These are phyloP conservation scores for Adoxophyes honmai DNA, from an alignment of 1,140 invertebrate genomes.

Conservation along the genomic window DNA sequence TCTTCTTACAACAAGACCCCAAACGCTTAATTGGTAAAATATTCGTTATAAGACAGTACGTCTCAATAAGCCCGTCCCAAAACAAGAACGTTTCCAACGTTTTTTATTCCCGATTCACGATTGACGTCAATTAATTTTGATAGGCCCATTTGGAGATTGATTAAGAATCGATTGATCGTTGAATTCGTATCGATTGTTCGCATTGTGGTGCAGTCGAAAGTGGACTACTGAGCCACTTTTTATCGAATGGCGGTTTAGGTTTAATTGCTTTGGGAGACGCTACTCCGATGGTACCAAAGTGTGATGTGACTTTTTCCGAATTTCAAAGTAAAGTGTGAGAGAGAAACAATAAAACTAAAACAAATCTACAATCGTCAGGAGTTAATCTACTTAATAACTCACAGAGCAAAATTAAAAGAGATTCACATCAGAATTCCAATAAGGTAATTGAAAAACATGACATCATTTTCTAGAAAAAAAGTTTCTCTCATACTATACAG, in stretches of 20 bases:
- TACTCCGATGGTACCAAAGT: background rate
- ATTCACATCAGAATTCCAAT: no score
- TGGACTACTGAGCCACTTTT: constrained; percentile 12
- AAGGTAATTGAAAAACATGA: no score
- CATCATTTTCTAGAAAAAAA: no score
- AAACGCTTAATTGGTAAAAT: constrained; percentile 15
- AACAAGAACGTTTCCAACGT: constrained; percentile 29
- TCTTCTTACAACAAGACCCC: background rate
- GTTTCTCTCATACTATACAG: no score
- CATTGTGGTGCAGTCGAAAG: constrained; percentile 27
- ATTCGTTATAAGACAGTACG: constrained; percentile 26
- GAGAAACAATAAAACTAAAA: no score
- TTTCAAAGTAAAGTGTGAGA: no score
- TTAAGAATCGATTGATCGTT: constrained; percentile 53
- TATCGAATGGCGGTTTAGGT: background rate
- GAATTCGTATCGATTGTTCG: constrained; percentile 34
- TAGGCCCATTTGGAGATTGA: constrained; percentile 55
- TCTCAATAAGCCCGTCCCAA: constrained; percentile 38
- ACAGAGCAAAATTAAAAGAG: no score
- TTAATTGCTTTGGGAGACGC: background rate
- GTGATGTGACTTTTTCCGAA: background rate
- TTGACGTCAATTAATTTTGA: constrained; percentile 55
- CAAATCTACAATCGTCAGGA: no score
- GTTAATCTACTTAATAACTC: no score
- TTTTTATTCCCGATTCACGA: constrained; percentile 35